A percentile compares a stretch with the other conserved stretches of the same genome.
phyloP scores from a whole-genome alignment of 2,113 vertebrate species.

The Manacus vitellinus region DNA sequence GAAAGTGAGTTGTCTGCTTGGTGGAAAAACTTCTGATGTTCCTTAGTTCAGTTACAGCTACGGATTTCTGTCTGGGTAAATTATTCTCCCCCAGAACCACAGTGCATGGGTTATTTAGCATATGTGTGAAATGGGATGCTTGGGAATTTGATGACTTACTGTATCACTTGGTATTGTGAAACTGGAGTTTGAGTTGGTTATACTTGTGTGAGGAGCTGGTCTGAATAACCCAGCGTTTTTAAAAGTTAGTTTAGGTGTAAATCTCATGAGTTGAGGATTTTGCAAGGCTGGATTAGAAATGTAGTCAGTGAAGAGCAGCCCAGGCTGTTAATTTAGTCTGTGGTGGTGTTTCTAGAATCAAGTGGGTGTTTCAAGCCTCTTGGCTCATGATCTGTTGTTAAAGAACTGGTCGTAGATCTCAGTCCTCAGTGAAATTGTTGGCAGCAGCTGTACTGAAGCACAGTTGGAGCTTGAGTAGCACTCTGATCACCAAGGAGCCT shows the following conservation, averaged over 20 bases:
- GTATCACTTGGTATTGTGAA: background rate
- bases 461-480: background rate
- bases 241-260: background rate
- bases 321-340: background rate
- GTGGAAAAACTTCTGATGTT: background rate
- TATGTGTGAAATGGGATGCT: background rate
- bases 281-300: background rate
- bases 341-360: background rate
- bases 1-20: background rate
- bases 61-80: background rate
- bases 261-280: background rate
- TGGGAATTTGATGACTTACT: background rate
- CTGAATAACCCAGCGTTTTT: background rate
- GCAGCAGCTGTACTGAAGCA: background rate
- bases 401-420: background rate
- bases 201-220: fast-evolving
- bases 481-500: background rate
- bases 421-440: background rate
- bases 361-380: background rate
- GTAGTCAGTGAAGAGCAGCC: background rate
- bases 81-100: background rate
- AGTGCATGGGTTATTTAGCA: background rate
- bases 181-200: background rate
- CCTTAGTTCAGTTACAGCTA: background rate
- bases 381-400: background rate